Percentiles rank a stretch among this genome's conserved stretches.
Evolutionary conservation across 2,113 vertebrate genomes (phyloP).

Genomic region (Cryptoleucopteryx plumbea): DNA sequence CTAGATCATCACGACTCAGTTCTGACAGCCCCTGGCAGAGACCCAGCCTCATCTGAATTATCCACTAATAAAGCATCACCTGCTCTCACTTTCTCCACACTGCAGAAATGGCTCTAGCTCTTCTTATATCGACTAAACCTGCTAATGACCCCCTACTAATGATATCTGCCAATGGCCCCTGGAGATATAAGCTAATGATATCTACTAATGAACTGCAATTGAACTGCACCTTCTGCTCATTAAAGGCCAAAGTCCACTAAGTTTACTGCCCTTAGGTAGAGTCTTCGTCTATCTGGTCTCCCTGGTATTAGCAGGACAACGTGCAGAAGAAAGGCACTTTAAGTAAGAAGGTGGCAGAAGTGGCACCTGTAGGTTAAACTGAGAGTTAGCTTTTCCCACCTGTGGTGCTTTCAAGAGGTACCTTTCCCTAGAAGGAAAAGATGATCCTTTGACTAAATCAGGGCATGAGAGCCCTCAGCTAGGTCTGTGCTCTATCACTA

Average conservation of each 20-base stretch:
- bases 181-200: conserved; percentile 35
- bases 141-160: conserved; percentile 41
- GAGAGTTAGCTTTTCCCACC: background rate
- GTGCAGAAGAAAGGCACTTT: background rate
- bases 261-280: background rate
- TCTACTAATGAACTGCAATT: background rate
- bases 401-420: background rate
- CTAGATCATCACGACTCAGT: background rate
- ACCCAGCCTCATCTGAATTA: background rate
- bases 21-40: background rate
- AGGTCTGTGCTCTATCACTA: background rate
- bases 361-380: background rate
- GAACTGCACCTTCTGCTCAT: conserved; percentile 29
- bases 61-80: background rate
- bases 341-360: background rate
- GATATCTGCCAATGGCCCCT: conserved; percentile 22
- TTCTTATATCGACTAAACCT: background rate
- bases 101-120: background rate
- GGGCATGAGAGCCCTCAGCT: background rate
- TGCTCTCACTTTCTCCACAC: background rate
- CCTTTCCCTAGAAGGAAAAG: background rate
- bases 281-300: rapidly evolving
- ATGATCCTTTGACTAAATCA: background rate
- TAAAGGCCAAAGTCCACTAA: conserved; percentile 5
- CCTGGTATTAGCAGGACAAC: background rate